phyloP scores from a whole-genome alignment of 2,797 vertebrate species.

The Coregonus sp. region DNA sequence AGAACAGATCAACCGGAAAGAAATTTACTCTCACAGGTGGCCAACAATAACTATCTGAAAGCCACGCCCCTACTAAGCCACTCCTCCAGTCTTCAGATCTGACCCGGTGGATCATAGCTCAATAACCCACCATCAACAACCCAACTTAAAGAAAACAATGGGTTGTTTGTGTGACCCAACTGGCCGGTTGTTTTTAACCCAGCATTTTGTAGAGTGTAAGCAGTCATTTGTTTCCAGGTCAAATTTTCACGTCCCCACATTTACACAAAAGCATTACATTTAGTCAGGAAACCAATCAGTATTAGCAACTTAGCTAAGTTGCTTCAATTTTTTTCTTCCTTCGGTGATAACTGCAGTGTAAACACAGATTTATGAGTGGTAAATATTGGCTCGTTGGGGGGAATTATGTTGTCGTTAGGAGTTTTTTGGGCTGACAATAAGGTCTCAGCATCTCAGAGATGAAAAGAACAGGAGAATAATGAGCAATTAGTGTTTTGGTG shows the following conservation, averaged over 20 bases:
- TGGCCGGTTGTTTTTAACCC: too few relatives aligned
- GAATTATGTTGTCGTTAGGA: constrained; percentile 44
- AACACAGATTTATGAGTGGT: constrained; percentile 82
- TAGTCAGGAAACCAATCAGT: constrained; percentile 87
- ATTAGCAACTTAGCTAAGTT: constrained; percentile 83
- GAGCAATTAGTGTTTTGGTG: constrained; percentile 30
- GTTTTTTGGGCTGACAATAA: constrained; percentile 66
- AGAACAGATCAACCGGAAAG: too few relatives aligned
- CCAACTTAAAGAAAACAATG: too few relatives aligned
- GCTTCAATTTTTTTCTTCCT: constrained; percentile 72
- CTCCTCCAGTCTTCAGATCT: too few relatives aligned
- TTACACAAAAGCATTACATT: constrained; percentile 96
- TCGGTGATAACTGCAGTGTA: constrained; percentile 85
- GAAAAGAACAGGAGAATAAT: constrained; percentile 58
- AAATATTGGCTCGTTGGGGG: constrained; percentile 89
- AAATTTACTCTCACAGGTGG: too few relatives aligned
- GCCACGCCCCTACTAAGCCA: too few relatives aligned
- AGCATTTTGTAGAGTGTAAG: constrained; percentile 58
- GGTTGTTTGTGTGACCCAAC: too few relatives aligned
- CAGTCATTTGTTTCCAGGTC: constrained; percentile 96
- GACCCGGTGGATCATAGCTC: too few relatives aligned
- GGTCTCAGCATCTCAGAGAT: constrained; percentile 53
- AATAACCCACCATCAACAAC: too few relatives aligned
- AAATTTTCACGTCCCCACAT: constrained; percentile 87
- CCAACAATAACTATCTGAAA: too few relatives aligned